phyloP scores from a whole-genome alignment of 2,797 vertebrate genomes.

The Lepilemur ruficaudatus region DNA sequence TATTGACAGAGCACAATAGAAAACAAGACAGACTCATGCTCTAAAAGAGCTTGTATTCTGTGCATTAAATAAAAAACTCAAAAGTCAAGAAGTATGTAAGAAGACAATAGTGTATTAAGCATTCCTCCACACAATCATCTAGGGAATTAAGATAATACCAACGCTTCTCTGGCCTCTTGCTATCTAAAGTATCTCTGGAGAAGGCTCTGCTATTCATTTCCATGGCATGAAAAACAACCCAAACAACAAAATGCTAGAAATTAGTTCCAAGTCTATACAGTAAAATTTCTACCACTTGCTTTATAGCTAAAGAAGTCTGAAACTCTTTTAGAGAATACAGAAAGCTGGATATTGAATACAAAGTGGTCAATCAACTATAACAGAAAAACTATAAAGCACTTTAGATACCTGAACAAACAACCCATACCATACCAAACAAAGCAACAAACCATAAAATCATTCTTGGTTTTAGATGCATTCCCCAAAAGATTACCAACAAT shows the following conservation, averaged over 20 bases:
- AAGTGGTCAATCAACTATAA: neutral
- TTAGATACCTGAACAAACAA: neutral
- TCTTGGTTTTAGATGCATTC: neutral
- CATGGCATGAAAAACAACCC: neutral
- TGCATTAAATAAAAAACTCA: neutral
- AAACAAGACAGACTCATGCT: neutral
- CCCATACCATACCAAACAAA: neutral
- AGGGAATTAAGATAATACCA: neutral
- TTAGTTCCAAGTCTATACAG: conserved; percentile 31
- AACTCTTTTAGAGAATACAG: conserved; percentile 37
- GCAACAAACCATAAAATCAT: neutral
- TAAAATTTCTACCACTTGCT: conserved; percentile 18
- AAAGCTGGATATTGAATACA: neutral
- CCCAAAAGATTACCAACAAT: conserved; percentile 21
- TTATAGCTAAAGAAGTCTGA: neutral
- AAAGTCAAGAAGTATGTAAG: neutral
- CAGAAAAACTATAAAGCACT: neutral
- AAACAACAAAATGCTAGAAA: neutral
- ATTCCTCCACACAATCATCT: neutral
- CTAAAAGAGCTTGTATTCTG: conserved; percentile 9
- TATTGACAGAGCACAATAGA: neutral
- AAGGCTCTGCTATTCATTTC: neutral
- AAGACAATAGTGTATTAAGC: neutral
- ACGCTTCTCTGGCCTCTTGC: neutral
- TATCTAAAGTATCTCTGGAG: neutral